Evolutionary conservation across 2,888 invertebrate species (phyloP).

Genomic region (Trisateles emortualis): DNA sequence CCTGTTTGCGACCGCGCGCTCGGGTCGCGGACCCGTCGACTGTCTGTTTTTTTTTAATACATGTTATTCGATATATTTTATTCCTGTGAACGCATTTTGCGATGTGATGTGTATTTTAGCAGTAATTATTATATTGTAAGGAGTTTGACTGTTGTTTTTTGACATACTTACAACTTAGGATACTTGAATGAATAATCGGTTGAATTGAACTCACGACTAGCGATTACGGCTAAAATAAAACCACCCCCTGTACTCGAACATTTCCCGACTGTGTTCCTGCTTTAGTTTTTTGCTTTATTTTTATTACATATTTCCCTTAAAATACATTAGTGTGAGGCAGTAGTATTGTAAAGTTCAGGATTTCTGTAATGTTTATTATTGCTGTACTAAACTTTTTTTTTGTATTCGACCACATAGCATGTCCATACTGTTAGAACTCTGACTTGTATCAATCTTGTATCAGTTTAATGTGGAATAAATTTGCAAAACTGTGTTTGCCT

Average conservation of each 20-base stretch:
- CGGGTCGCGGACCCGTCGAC: slow-evolving; percentile 74
- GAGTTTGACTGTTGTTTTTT: slow-evolving; percentile 87
- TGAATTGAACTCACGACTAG: slow-evolving; percentile 76
- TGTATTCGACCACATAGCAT: slow-evolving; percentile 84
- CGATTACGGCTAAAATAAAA: slow-evolving; percentile 83
- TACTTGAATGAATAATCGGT: slow-evolving; percentile 79
- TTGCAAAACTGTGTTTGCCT: slow-evolving; percentile 87
- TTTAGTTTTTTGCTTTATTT: slow-evolving; percentile 86
- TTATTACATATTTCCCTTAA: slow-evolving; percentile 83
- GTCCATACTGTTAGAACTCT: slow-evolving; percentile 84
- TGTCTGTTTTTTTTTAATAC: slow-evolving; percentile 87
- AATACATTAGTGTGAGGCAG: slow-evolving; percentile 85
- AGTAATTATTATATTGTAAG: slow-evolving; percentile 87
- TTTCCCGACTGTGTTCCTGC: slow-evolving; percentile 86
- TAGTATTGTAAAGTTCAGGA: slow-evolving; percentile 85
- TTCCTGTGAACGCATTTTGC: slow-evolving; percentile 93
- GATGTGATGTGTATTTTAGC: slow-evolving; percentile 89
- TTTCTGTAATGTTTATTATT: slow-evolving; percentile 83
- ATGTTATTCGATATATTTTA: slow-evolving; percentile 92
- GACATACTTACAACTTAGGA: slow-evolving; percentile 86
- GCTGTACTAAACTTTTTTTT: slow-evolving; percentile 80
- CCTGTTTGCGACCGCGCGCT: slow-evolving; percentile 83
- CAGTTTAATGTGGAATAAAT: slow-evolving; percentile 87
- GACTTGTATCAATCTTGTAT: slow-evolving; percentile 86
- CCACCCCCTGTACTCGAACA: slow-evolving; percentile 82